These are phyloP conservation scores for Dipodomys ordii DNA, from an alignment of 2,113 vertebrate genomes.

Conservation along the genomic window DNA sequence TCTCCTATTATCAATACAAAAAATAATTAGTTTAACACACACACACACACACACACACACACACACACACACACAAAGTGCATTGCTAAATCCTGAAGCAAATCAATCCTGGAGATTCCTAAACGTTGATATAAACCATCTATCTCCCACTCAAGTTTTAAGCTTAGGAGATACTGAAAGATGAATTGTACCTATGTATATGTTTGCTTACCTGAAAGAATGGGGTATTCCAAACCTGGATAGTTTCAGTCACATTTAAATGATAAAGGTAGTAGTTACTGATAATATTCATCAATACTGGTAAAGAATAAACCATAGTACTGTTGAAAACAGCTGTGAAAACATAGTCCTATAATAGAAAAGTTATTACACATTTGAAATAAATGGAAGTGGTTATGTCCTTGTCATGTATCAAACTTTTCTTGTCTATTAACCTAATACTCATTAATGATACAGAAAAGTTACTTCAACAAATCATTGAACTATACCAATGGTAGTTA, in stretches of 20 bases:
- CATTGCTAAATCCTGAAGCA: background rate
- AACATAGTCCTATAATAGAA: conserved; percentile 88
- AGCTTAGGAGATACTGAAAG: background rate
- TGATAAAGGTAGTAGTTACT: conserved; percentile 94
- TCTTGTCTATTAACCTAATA: background rate
- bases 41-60: background rate
- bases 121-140: background rate
- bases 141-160: background rate
- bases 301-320: conserved; percentile 95
- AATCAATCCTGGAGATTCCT: background rate
- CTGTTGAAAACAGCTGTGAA: conserved; percentile 93
- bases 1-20: background rate
- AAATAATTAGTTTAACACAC: background rate
- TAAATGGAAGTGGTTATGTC: background rate
- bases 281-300: conserved; percentile 93
- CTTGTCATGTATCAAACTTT: background rate
- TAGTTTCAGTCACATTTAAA: conserved; percentile 91
- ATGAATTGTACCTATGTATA: background rate
- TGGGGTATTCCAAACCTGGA: conserved; percentile 95
- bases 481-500: background rate
- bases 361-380: background rate
- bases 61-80: background rate
- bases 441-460: background rate
- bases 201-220: conserved; percentile 88
- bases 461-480: background rate